Percentiles rank a stretch among this genome's conserved stretches.
phyloP scores from a whole-genome alignment of 1,140 invertebrate species.

The Eupristina koningsbergeri region DNA sequence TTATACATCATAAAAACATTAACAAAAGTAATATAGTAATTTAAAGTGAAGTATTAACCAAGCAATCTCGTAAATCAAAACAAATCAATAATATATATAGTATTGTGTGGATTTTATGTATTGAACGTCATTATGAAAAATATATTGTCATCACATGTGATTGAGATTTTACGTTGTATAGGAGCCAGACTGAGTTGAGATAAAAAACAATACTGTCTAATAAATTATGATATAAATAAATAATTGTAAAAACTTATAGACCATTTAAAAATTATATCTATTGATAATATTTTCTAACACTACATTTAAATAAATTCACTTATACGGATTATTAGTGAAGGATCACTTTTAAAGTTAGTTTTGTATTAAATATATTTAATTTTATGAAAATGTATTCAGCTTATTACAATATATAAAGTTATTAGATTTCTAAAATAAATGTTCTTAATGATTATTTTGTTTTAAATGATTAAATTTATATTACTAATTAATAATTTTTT shows the following conservation, averaged over 20 bases:
- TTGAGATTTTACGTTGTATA: neutral
- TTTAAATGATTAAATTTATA: neutral
- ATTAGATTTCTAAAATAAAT: too few species aligned
- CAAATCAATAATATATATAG: neutral
- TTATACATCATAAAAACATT: too few species aligned
- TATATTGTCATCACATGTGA: neutral
- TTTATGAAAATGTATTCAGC: too few species aligned
- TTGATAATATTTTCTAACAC: too few species aligned
- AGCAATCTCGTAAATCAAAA: neutral
- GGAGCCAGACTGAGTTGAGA: neutral
- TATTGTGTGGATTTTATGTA: slow-evolving; percentile 14
- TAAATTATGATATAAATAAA: neutral
- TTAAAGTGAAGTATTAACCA: too few species aligned
- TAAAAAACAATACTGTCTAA: neutral
- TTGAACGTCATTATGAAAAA: neutral
- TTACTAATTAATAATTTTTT: too few species aligned
- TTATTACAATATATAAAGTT: too few species aligned
- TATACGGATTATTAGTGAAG: slow-evolving; percentile 11
- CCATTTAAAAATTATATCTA: neutral
- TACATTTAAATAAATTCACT: neutral
- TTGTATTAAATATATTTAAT: neutral
- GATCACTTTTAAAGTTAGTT: neutral
- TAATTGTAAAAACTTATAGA: neutral
- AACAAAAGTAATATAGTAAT: too few species aligned
- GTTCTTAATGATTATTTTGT: neutral